Evolutionary conservation across 2,113 vertebrate species (phyloP), one percentile per base, ranked within the genome.

Genomic region (Puma concolor): DNA sequence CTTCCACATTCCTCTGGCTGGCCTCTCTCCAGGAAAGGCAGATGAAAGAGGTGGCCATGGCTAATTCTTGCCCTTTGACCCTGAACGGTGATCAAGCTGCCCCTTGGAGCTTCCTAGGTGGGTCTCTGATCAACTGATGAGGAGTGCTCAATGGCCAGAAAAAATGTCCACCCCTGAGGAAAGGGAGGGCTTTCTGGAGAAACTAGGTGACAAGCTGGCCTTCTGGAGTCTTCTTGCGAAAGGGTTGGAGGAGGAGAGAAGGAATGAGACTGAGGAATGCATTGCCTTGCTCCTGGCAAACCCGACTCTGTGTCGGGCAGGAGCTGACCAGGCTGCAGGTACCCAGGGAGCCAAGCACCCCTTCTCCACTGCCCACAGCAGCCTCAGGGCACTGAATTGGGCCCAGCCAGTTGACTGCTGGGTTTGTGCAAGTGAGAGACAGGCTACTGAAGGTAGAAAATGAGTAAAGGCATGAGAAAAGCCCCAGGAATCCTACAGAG

Each of bases 361-460:
- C 82, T 81, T 50, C 23, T 44, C 63, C 72, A 64, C 48, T 0
- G 1, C 31, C 54, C 93, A 23, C 31, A 85, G 60, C 85, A 84
- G 25, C 74, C 79, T 89, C 23, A 1, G 7, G 69, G 64, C 48
- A 36, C 52, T 48, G 76, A 72, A 72, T 23, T 11, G 74, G 77
- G 63, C 29, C 54, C n/a, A 74, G 80, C 71, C 77, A 38, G 21
- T 86, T 38, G 76, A 67, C 82, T 25, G 88, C n/a, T 71, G 60
- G 4, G 16, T 57, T 94, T 36, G 29, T 66, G 19, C 33, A 80
- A n/a, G 31, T 76, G 44, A 79, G 44, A 76, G 0, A 0, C 4
- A 71, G 79, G 83, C 95, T 92, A 88, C 54, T 38, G 84, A 95
- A 69, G 44, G 90, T 76, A 90, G 82, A 7, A n/a, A 60, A 83